Percentiles rank a stretch among this genome's conserved stretches.
Conservation (phyloP, 2,888 invertebrate species). For the Plutella xylostella region DNA sequence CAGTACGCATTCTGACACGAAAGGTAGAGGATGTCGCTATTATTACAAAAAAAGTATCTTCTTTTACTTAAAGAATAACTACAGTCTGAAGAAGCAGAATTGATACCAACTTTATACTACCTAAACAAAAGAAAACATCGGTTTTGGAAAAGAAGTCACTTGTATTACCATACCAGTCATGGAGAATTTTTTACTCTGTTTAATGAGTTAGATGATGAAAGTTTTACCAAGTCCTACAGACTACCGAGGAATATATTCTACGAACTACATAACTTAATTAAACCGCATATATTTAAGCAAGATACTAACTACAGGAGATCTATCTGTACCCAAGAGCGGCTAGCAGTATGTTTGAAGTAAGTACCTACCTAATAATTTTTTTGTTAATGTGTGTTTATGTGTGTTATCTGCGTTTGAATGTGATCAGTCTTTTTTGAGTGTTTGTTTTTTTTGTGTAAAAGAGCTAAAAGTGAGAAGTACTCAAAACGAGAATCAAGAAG, state of each 20-base stretch:
- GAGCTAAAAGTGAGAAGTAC: constrained; percentile 8
- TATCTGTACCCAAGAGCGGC: constrained; percentile 10
- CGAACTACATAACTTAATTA: constrained; percentile 12
- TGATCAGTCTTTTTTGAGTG: constrained; percentile 13
- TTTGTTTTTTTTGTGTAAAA: constrained; percentile 12
- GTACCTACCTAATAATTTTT: constrained; percentile 9
- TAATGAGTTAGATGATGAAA: constrained; percentile 17
- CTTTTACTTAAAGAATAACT: constrained; percentile 12
- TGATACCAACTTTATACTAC: constrained; percentile 9
- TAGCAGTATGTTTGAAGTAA: constrained; percentile 12
- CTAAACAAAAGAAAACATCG: constrained; percentile 14
- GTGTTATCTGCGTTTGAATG: constrained; percentile 8
- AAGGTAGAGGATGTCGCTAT: constrained; percentile 16
- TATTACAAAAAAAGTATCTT: constrained; percentile 16
- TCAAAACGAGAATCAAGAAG: constrained; percentile 10
- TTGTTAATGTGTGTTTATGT: constrained; percentile 11
- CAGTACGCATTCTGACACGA: constrained; percentile 16
- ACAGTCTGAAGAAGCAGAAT: constrained; percentile 10
- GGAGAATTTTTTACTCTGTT: constrained; percentile 18
- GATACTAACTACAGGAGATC: constrained; percentile 14
- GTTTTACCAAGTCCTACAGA: constrained; percentile 16
- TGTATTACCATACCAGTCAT: constrained; percentile 12
- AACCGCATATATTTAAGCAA: constrained; percentile 11
- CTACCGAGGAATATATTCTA: constrained; percentile 4
- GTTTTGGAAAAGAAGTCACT: constrained; percentile 14